A percentile compares a stretch with the other conserved stretches of the same genome.
These are phyloP conservation scores for Nomada fucata DNA, from an alignment of 2,888 invertebrate genomes.

Conservation along the genomic window DNA sequence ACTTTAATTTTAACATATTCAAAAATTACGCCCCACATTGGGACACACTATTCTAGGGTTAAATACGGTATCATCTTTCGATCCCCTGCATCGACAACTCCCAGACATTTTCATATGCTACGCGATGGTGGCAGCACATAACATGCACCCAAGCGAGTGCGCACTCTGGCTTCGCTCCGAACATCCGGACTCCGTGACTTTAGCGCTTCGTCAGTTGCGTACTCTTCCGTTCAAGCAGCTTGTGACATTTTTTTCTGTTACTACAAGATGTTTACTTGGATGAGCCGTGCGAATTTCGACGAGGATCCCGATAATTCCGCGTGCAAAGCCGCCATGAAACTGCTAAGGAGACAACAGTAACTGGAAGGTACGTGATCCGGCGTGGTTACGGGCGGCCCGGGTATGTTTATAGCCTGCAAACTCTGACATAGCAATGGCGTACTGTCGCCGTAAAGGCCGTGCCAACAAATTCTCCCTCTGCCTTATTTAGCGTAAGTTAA, in stretches of 20 bases:
- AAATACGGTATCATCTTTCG: background rate
- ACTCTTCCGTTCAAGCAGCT: slow-evolving; percentile 81
- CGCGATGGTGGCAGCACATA: slow-evolving; percentile 39
- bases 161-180: slow-evolving; percentile 53
- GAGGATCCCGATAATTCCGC: slow-evolving; percentile 77
- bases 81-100: background rate
- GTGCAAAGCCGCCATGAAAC: slow-evolving; percentile 78
- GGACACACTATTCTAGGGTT: background rate
- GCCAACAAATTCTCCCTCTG: slow-evolving; percentile 62
- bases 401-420: slow-evolving; percentile 83
- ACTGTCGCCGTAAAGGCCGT: slow-evolving; percentile 74
- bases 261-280: slow-evolving; percentile 85
- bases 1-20: no score
- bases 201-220: slow-evolving; percentile 77
- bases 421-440: slow-evolving; percentile 83
- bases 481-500: slow-evolving; percentile 59
- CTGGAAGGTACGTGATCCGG: slow-evolving; percentile 74
- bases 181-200: slow-evolving; percentile 77
- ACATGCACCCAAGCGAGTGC: slow-evolving; percentile 34
- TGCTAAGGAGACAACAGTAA: slow-evolving; percentile 78
- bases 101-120: background rate
- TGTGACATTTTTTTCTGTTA: slow-evolving; percentile 85
- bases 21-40: no score
- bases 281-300: slow-evolving; percentile 83
- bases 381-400: slow-evolving; percentile 67